A percentile compares a stretch with the other conserved stretches of the same genome.
Evolutionary conservation across 2,888 invertebrate species (phyloP).

Genomic region (Steinernema carpocapsae): DNA sequence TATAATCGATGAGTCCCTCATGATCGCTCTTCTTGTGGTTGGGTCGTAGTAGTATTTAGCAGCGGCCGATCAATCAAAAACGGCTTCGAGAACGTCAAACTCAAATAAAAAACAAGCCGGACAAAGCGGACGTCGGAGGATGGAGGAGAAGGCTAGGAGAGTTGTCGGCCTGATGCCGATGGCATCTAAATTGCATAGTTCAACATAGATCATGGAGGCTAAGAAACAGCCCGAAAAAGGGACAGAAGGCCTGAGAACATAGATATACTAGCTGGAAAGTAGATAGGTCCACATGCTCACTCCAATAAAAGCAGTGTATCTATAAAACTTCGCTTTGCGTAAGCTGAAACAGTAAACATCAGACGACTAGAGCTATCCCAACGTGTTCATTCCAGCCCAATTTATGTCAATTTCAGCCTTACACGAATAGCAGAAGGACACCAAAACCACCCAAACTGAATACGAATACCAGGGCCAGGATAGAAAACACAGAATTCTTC

Average conservation of each 20-base stretch:
- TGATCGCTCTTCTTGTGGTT: conserved; percentile 22
- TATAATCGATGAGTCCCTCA: background rate
- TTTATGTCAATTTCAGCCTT: too few relatives aligned
- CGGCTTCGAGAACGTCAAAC: background rate
- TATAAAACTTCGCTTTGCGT: too few relatives aligned
- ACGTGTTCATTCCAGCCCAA: too few relatives aligned
- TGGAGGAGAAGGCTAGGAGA: background rate
- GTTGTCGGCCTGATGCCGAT: background rate
- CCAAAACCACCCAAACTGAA: too few relatives aligned
- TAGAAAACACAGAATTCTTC: too few relatives aligned
- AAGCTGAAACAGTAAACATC: too few relatives aligned
- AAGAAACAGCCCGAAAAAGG: background rate
- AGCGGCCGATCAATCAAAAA: conserved; percentile 5
- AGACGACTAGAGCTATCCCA: too few relatives aligned
- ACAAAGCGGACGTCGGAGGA: conserved; percentile 4
- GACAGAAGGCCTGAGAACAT: background rate
- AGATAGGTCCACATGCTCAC: too few relatives aligned
- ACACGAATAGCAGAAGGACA: too few relatives aligned
- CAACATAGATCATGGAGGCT: conserved; percentile 13
- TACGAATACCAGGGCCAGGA: too few relatives aligned
- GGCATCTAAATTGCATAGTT: conserved; percentile 33
- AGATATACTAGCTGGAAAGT: too few relatives aligned
- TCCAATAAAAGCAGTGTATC: too few relatives aligned
- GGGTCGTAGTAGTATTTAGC: background rate
- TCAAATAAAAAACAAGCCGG: conserved; percentile 24